These are phyloP conservation scores for Gymnoscopelus braueri DNA, from an alignment of 2,797 vertebrate species.

Conservation along the genomic window DNA sequence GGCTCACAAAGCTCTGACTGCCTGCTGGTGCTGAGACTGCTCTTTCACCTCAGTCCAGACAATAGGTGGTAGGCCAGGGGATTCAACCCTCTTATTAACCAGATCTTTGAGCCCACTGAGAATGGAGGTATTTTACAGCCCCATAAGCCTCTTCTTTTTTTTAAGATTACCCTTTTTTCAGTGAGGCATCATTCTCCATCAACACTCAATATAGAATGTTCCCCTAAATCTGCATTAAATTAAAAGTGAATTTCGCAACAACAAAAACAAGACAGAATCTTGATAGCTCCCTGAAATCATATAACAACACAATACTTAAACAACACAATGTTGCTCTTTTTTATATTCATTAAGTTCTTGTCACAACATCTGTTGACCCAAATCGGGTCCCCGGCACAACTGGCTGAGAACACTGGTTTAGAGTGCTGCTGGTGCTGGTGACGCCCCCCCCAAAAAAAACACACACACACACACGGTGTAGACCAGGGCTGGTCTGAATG, in stretches of 20 bases:
- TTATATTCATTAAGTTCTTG: background rate
- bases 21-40: conserved; percentile 66
- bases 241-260: too few relatives aligned
- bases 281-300: too few relatives aligned
- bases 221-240: background rate
- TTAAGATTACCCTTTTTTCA: background rate
- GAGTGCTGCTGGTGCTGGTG: background rate
- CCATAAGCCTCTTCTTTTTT: background rate
- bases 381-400: background rate
- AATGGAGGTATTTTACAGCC: background rate
- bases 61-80: conserved; percentile 43
- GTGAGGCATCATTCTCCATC: background rate
- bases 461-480: conserved; percentile 21
- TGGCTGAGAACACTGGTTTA: background rate
- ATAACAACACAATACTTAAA: background rate
- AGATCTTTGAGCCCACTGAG: conserved; percentile 5
- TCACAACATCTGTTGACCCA: background rate
- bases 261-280: too few relatives aligned
- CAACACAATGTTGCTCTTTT: background rate
- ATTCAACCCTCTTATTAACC: conserved; percentile 17
- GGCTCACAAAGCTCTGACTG: conserved; percentile 65
- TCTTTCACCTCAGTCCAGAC: conserved; percentile 60
- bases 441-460: conserved; percentile 61
- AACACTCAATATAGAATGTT: background rate
- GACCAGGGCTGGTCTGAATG: conserved; percentile 40